Base-by-base conservation (phyloP, 2,113 vertebrate genomes). In the Apus apus region DNA sequence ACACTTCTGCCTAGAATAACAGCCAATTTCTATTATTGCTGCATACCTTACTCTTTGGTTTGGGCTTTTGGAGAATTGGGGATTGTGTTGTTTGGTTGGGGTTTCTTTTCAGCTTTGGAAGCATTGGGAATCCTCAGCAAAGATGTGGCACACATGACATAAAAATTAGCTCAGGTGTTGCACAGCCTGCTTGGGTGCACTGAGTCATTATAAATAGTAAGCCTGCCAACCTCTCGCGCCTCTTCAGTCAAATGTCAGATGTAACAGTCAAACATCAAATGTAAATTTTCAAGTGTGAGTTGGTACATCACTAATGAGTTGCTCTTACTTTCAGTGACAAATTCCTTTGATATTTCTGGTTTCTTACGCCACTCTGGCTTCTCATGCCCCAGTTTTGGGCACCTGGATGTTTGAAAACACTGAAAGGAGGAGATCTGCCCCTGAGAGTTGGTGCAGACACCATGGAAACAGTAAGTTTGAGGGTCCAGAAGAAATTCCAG, bases 31-130 rank as follows among this genome's bases (percentile, higher is more conserved):
- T 48, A 27, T 14, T n/a, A 45, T 30, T 71, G 25, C 19, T 61
- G 11, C 0, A 0, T n/a, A 45, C 3, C 1, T 51, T 66, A 57
- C 22, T 54, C 13, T 29, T 93, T 66, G 29, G 22, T 12, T 32
- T 56, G 11, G 15, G 6, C 14, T 7, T 60, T 54, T 4, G 19
- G 0, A 8, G 3, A 3, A 2, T 1, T 57, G 6, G 17, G 5
- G 7, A 46, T 27, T 79, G 15, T 48, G 26, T 17, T 75, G 6
- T 56, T 29, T 56, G 51, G 51, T 54, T 27, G 13, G 0, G 0
- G 0, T 1, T 34, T 34, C 57, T 38, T 34, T 18, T 32, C 12
- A 13, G 0, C 57, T 85, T 61, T 72, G 50, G 21, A 82, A 85
- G 8, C 19, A 7, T 4, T 45, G 11, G 29, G 18, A 78, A 61